A percentile compares a stretch with the other conserved stretches of the same genome.
These are phyloP conservation scores for Poeciliopsis presidionis DNA, from an alignment of 2,797 vertebrate genomes.

Conservation along the genomic window DNA sequence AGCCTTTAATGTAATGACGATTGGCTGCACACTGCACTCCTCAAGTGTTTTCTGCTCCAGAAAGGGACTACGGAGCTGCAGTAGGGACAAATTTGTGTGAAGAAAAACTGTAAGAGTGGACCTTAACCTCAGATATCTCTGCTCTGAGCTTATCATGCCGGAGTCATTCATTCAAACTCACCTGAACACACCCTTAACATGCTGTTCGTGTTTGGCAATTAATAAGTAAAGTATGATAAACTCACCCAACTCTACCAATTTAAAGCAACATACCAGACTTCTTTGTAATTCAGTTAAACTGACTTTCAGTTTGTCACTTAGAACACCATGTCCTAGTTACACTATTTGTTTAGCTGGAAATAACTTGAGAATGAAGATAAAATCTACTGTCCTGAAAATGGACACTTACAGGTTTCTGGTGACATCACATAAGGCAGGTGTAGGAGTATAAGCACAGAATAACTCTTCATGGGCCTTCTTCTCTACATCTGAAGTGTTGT, in stretches of 20 bases:
- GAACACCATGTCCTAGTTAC: not conserved
- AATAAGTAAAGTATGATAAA: not conserved
- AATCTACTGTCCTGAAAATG: not conserved
- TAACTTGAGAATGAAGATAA: not conserved
- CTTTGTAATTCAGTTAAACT: not conserved
- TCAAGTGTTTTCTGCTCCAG: slow-evolving; percentile 67
- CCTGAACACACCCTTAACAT: not conserved
- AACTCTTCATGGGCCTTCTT: not conserved
- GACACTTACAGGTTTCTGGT: not conserved
- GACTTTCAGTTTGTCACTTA: not conserved
- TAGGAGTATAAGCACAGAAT: not conserved
- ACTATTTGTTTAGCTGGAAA: not conserved
- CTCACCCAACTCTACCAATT: not conserved
- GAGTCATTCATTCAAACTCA: slow-evolving; percentile 8
- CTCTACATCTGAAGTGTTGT: not conserved
- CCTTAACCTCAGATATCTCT: slow-evolving; percentile 30
- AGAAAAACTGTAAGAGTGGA: slow-evolving; percentile 13
- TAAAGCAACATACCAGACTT: not conserved
- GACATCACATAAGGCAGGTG: not conserved
- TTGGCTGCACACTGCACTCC: slow-evolving; percentile 64
- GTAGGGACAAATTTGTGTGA: slow-evolving; percentile 76
- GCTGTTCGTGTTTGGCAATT: not conserved
- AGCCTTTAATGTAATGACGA: slow-evolving; percentile 49
- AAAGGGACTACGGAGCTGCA: slow-evolving; percentile 71
- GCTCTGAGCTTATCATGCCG: slow-evolving; percentile 3